Evolutionary conservation across 2,797 vertebrate genomes (phyloP).

Genomic region (Platyrinchus mystaceus): DNA sequence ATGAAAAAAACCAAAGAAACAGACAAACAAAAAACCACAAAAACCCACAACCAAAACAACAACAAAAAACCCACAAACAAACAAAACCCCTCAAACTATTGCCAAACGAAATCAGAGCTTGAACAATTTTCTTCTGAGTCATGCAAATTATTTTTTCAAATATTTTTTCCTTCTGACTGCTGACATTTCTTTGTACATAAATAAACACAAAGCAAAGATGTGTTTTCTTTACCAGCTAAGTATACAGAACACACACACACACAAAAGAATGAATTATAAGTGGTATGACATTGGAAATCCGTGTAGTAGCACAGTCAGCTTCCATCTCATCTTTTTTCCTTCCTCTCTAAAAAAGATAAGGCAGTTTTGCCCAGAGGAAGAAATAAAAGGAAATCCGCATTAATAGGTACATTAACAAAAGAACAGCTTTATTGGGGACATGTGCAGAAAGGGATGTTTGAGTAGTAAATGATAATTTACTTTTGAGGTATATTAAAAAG

Average conservation of each 20-base stretch:
- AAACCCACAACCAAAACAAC: background rate
- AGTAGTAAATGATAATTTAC: constrained; percentile 80
- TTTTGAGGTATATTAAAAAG: constrained; percentile 87
- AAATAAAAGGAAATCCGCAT: constrained; percentile 79
- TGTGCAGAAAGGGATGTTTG: constrained; percentile 72
- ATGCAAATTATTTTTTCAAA: constrained; percentile 44
- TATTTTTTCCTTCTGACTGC: constrained; percentile 36
- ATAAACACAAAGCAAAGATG: constrained; percentile 42
- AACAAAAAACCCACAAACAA: background rate
- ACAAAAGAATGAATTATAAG: constrained; percentile 57
- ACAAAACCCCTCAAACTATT: background rate
- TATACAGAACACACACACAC: constrained; percentile 6
- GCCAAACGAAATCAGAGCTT: constrained; percentile 8
- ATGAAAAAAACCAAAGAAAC: background rate
- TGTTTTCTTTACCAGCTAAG: constrained; percentile 60
- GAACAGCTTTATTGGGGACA: constrained; percentile 72
- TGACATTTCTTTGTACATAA: constrained; percentile 51
- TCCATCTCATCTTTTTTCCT: constrained; percentile 72
- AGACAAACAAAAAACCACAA: no score
- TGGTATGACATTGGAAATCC: constrained; percentile 68
- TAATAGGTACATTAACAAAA: constrained; percentile 85
- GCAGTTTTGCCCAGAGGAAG: constrained; percentile 83
- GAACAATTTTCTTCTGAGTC: background rate
- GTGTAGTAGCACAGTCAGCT: constrained; percentile 61
- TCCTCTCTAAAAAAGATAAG: constrained; percentile 72